phyloP scores from a whole-genome alignment of 2,113 vertebrate genomes.

The Hyperoodon ampullatus region DNA sequence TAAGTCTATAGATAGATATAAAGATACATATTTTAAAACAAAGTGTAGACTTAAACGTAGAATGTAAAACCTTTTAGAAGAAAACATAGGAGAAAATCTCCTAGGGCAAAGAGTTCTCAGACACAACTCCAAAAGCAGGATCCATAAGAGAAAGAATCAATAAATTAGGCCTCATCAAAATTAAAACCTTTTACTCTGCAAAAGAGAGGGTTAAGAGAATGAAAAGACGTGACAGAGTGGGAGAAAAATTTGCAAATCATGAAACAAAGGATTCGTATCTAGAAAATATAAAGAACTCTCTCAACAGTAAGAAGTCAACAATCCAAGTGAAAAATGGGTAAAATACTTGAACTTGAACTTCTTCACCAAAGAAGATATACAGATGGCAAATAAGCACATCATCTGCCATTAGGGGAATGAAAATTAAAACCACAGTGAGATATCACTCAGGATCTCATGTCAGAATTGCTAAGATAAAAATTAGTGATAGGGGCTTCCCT shows the following conservation, averaged over 20 bases:
- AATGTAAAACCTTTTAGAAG: neutral
- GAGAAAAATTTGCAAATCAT: neutral
- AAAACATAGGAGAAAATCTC: slow-evolving; percentile 37
- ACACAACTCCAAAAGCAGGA: neutral
- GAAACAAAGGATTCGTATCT: neutral
- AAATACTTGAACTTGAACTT: slow-evolving; percentile 35
- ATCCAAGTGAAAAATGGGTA: neutral
- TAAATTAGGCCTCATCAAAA: slow-evolving; percentile 25
- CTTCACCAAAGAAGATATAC: neutral
- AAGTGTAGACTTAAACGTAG: neutral
- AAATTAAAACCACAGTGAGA: neutral
- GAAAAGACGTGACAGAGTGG: neutral
- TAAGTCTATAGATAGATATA: neutral
- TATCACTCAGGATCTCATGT: neutral
- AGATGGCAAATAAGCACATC: neutral
- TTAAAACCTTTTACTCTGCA: neutral
- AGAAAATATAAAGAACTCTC: neutral
- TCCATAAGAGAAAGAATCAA: neutral
- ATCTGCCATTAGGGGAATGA: too few species aligned
- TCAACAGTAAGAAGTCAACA: slow-evolving; percentile 2
- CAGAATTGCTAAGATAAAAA: neutral
- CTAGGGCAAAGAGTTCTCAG: slow-evolving; percentile 1
- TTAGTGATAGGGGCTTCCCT: neutral
- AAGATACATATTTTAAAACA: neutral
- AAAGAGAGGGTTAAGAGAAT: neutral